Base-by-base conservation (phyloP, 2,888 invertebrate species). In the Campoplex nolae region DNA sequence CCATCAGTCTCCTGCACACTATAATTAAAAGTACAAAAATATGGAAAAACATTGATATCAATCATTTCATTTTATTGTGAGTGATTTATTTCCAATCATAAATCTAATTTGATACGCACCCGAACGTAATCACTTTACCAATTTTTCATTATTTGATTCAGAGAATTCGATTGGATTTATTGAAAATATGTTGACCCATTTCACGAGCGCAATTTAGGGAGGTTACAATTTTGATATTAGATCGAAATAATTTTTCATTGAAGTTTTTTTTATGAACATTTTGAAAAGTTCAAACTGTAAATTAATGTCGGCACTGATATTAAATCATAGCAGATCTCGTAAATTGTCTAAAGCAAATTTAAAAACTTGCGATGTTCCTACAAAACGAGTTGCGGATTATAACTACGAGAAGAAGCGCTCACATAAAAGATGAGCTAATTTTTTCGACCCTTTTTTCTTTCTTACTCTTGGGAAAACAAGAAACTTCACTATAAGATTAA, bases 1-100 rank as follows among this genome's bases (percentile, higher is more conserved):
- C 98, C 98, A 94, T 99, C 99, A 51, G 98, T 98, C 91, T 99
- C 98, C 96, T 98, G 98, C 23, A 98, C 98, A 90, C 99, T 99
- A 95, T 78, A 95, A 91, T 45, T 35, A 74, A 28, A 48, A 23
- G 32, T 9, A 78, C 11, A 62, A 71, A 82, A 38, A 7, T 18
- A 65, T 18, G 9, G n/a, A n/a, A 6, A 16, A 32, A 6, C 62
- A 16, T 32, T 32, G 7, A 16, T 13, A 3, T 62, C 16, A 16
- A 62, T 62, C 32, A 16, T 62, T 32, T 32, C 1, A 16, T 62
- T 62, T 3, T 16, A 16, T 32, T 62, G 32, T 32, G 13, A 48
- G 48, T 48, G 18, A 18, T 51, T 51, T 51, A 0, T 16, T 18
- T n/a, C 1, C 2, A 51, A 51, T 51, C 7, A 51, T 9, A 32